Evolutionary conservation across 2,797 vertebrate genomes (phyloP).

Genomic region (Lagorchestes hirsutus): DNA sequence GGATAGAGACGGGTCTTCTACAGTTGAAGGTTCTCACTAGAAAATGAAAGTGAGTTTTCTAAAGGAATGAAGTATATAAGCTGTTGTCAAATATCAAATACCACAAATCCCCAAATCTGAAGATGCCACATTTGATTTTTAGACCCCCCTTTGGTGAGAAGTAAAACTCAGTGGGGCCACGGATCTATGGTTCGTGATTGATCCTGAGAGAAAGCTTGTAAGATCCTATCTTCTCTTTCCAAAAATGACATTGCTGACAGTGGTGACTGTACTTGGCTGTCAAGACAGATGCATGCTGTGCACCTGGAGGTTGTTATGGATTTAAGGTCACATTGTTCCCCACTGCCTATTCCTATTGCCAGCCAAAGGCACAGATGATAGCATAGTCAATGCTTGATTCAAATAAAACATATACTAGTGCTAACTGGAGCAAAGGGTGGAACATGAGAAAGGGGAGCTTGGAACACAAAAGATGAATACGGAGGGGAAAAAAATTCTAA

Average conservation of each 20-base stretch:
- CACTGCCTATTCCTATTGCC: not conserved
- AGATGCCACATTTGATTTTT: not conserved
- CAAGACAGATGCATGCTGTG: not conserved
- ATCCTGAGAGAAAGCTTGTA: not conserved
- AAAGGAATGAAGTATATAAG: conserved; percentile 44
- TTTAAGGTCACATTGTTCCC: not conserved
- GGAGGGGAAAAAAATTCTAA: not conserved
- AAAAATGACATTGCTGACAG: not conserved
- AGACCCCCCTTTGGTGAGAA: not conserved
- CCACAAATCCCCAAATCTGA: conserved; percentile 33
- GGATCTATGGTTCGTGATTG: not conserved
- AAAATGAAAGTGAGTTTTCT: conserved; percentile 74
- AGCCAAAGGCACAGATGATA: not conserved
- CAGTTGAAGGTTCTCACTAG: conserved; percentile 65
- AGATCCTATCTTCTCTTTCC: not conserved
- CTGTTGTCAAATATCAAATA: conserved; percentile 47
- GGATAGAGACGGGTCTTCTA: conserved; percentile 63
- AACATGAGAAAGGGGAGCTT: not conserved
- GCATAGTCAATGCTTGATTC: not conserved
- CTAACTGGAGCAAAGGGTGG: not conserved
- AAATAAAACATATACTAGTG: not conserved
- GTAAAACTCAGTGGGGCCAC: not conserved
- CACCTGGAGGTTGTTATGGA: not conserved
- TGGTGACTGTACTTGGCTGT: not conserved
- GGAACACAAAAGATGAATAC: not conserved